Percentiles rank a stretch among this genome's conserved stretches.
phyloP scores from a whole-genome alignment of 1,140 invertebrate genomes.

The Neocloeon triangulifer region DNA sequence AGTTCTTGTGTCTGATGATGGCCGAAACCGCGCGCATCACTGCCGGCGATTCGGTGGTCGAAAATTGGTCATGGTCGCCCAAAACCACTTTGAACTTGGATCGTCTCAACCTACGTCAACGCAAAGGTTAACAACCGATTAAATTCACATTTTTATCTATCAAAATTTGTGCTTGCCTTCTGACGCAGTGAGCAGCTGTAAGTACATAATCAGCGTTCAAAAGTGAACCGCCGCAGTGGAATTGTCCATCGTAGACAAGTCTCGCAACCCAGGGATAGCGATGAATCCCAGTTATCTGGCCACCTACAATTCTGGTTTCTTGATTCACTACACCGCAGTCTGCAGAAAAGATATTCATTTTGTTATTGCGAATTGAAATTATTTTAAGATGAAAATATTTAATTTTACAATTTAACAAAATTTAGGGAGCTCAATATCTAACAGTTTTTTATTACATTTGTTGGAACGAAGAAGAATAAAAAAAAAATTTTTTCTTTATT shows the following conservation, averaged over 20 bases:
- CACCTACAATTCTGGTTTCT: constrained; percentile 49
- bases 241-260: constrained; percentile 61
- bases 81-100: constrained; percentile 56
- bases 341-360: constrained; percentile 22
- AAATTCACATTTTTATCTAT: neutral
- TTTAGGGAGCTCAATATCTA: too few species aligned
- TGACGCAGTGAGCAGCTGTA: constrained; percentile 41
- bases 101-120: constrained; percentile 34
- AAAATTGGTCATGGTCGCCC: constrained; percentile 58
- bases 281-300: constrained; percentile 49
- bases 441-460: too few species aligned
- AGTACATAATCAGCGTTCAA: constrained; percentile 45
- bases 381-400: too few species aligned
- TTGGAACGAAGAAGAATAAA: too few species aligned
- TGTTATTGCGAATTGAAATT: too few species aligned
- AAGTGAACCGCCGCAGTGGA: constrained; percentile 73
- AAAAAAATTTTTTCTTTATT: too few species aligned
- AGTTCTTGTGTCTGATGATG: constrained; percentile 54
- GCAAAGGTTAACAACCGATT: too few species aligned
- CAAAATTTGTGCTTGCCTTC: constrained; percentile 21
- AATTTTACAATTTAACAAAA: too few species aligned
- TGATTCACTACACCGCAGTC: constrained; percentile 47
- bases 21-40: constrained; percentile 55
- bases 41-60: constrained; percentile 46
- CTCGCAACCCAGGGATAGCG: constrained; percentile 72